phyloP scores from a whole-genome alignment of 2,888 invertebrate species.

The Pecten maximus region DNA sequence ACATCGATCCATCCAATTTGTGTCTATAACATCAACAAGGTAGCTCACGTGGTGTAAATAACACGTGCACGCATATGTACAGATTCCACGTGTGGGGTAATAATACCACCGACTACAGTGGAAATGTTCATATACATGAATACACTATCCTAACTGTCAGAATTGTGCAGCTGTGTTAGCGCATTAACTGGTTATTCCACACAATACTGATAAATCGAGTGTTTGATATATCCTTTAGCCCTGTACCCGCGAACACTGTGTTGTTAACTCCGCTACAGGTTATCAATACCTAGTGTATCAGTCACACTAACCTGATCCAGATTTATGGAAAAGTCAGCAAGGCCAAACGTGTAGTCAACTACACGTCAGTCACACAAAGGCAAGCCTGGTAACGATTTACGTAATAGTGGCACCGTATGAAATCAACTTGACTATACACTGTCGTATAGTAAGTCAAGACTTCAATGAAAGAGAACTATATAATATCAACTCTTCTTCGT shows the following conservation, averaged over 20 bases:
- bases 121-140: neutral
- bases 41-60: neutral
- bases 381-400: neutral
- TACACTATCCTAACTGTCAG: neutral
- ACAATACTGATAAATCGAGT: neutral
- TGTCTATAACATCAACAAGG: neutral
- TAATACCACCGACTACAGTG: neutral
- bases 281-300: neutral
- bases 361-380: neutral
- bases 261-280: neutral
- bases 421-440: no score
- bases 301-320: neutral
- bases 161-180: neutral
- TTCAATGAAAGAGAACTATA: no score
- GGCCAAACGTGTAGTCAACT: neutral
- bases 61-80: neutral
- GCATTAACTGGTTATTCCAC: neutral
- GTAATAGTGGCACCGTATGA: neutral
- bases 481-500: no score
- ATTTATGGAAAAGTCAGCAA: neutral
- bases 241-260: neutral
- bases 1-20: neutral
- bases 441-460: no score
- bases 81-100: neutral
- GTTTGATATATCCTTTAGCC: neutral